A percentile compares a stretch with the other conserved stretches of the same genome.
phyloP scores from a whole-genome alignment of 2,113 vertebrate species.

The Rhipidura dahli region DNA sequence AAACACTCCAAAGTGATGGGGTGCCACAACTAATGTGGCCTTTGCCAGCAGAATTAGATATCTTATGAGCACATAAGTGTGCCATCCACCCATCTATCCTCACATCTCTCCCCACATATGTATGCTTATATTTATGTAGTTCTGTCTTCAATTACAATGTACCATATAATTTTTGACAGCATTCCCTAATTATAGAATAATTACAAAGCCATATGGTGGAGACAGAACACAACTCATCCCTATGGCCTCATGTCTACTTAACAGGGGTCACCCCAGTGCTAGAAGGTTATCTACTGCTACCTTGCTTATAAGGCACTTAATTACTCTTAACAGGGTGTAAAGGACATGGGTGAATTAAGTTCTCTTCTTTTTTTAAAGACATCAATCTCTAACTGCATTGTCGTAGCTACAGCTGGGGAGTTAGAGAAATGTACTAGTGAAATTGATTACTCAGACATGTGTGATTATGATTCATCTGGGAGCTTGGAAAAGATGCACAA shows the following conservation, averaged over 20 bases:
- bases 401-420: constrained; percentile 52
- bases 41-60: not conserved
- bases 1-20: not conserved
- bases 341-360: not conserved
- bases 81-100: not conserved
- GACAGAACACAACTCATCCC: not conserved
- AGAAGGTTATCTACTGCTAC: not conserved
- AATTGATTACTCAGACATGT: constrained; percentile 70
- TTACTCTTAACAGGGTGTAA: not conserved
- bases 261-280: not conserved
- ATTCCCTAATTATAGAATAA: not conserved
- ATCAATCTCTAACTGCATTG: constrained; percentile 31
- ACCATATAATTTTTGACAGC: not conserved
- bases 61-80: not conserved
- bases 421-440: constrained; percentile 43
- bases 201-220: not conserved
- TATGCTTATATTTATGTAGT: not conserved
- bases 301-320: not conserved
- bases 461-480: constrained; percentile 57
- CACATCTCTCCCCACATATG: not conserved
- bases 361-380: constrained; percentile 16
- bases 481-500: constrained; percentile 27
- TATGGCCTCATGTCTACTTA: not conserved
- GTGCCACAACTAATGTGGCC: not conserved
- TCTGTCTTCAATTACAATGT: not conserved